phyloP scores from a whole-genome alignment of 2,888 invertebrate species.

The Chymomyza fuscimana region DNA sequence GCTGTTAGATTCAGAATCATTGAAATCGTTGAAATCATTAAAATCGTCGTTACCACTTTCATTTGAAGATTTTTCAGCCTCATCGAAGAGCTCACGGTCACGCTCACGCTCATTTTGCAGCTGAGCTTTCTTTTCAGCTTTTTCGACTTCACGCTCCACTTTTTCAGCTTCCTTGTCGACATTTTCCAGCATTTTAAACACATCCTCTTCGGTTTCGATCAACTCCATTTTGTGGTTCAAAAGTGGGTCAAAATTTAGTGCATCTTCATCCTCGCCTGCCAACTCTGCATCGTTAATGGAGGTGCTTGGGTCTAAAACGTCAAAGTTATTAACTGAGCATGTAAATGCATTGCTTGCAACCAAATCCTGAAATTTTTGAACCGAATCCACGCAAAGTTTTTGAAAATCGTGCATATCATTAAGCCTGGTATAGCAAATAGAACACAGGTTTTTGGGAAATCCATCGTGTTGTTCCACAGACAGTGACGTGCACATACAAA shows the following conservation, averaged over 20 bases:
- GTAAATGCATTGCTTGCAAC: slow-evolving; percentile 46
- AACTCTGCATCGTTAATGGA: slow-evolving; percentile 46
- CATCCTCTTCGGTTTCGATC: slow-evolving; percentile 76
- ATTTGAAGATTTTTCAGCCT: slow-evolving; percentile 44
- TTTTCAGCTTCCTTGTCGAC: slow-evolving; percentile 72
- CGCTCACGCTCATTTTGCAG: slow-evolving; percentile 38
- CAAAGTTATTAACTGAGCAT: slow-evolving; percentile 42
- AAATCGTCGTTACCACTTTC: slow-evolving; percentile 56
- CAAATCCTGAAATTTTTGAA: slow-evolving; percentile 64
- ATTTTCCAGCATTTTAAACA: slow-evolving; percentile 75
- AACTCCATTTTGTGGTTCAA: slow-evolving; percentile 74
- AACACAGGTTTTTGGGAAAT: slow-evolving; percentile 72
- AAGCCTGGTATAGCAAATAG: slow-evolving; percentile 64
- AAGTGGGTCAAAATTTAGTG: slow-evolving; percentile 71
- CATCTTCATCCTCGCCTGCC: slow-evolving; percentile 70
- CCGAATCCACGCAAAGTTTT: slow-evolving; percentile 67
- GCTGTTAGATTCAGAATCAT: slow-evolving; percentile 63
- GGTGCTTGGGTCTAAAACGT: slow-evolving; percentile 55
- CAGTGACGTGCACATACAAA: slow-evolving; percentile 73
- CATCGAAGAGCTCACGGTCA: slow-evolving; percentile 35
- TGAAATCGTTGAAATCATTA: slow-evolving; percentile 64
- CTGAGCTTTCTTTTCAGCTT: slow-evolving; percentile 40
- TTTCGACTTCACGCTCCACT: slow-evolving; percentile 18
- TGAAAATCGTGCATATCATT: slow-evolving; percentile 75
- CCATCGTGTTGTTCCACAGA: slow-evolving; percentile 73